Evolutionary conservation across 2,797 vertebrate species (phyloP).

Genomic region (Danio tinwini): DNA sequence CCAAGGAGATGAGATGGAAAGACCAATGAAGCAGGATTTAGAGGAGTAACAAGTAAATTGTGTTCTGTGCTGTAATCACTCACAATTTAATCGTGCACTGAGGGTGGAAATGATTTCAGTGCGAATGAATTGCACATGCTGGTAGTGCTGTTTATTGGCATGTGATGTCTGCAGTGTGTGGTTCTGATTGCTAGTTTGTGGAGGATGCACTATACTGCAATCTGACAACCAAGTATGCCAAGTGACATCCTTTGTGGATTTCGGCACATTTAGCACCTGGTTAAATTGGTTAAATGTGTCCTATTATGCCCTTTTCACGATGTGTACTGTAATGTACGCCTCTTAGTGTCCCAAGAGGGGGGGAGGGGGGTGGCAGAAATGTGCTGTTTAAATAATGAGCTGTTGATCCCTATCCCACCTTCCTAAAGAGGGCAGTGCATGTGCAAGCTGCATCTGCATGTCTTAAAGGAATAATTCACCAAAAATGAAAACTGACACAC

Average conservation of each 20-base stretch:
- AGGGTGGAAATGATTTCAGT: slow-evolving; percentile 8
- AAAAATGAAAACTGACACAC: too few species aligned
- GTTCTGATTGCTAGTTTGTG: background rate
- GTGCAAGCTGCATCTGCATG: too few species aligned
- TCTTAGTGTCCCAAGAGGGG: too few species aligned
- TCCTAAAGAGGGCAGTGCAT: too few species aligned
- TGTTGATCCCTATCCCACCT: too few species aligned
- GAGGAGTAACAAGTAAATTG: slow-evolving; percentile 5
- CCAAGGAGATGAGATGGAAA: slow-evolving; percentile 6
- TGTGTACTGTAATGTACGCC: too few species aligned
- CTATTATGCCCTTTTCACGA: too few species aligned
- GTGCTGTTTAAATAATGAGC: too few species aligned
- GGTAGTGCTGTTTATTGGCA: background rate
- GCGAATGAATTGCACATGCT: background rate
- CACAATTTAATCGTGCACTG: background rate
- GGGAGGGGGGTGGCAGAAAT: too few species aligned
- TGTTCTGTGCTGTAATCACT: slow-evolving; percentile 6
- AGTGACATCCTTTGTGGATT: background rate
- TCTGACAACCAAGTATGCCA: background rate
- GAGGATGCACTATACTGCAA: background rate
- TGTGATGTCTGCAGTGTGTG: background rate
- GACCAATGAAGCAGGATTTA: slow-evolving; percentile 11
- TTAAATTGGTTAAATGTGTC: background rate
- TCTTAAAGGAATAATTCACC: too few species aligned
- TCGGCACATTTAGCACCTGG: background rate